A percentile compares a stretch with the other conserved stretches of the same genome.
Evolutionary conservation across 2,113 vertebrate species (phyloP).

Genomic region (Siniperca knerii): DNA sequence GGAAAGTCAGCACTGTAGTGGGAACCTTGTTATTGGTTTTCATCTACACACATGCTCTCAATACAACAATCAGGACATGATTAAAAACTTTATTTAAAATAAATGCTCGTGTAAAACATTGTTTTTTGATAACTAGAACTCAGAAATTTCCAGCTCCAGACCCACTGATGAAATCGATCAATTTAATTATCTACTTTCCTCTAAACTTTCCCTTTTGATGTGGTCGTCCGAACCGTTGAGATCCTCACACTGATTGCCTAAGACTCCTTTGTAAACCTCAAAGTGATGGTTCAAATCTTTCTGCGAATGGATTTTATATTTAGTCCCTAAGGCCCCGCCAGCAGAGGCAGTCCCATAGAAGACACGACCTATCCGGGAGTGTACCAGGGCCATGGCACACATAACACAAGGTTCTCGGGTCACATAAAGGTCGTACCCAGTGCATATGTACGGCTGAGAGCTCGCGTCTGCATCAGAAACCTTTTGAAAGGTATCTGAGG

Average conservation of each 20-base stretch:
- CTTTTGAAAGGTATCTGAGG: neutral
- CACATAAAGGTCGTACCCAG: slow-evolving; percentile 89
- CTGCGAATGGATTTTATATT: slow-evolving; percentile 86
- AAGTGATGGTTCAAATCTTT: slow-evolving; percentile 91
- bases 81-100: slow-evolving; percentile 45
- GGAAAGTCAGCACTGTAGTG: neutral
- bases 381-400: slow-evolving; percentile 93
- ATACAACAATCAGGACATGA: neutral
- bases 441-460: slow-evolving; percentile 88
- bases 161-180: neutral
- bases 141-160: neutral
- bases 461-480: neutral
- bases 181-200: neutral
- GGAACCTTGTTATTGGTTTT: neutral
- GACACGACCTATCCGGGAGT: slow-evolving; percentile 88
- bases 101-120: slow-evolving; percentile 1
- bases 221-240: slow-evolving; percentile 33
- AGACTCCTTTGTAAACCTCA: slow-evolving; percentile 87
- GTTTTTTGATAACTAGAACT: neutral
- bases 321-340: slow-evolving; percentile 87
- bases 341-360: slow-evolving; percentile 86
- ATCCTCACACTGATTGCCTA: slow-evolving; percentile 81
- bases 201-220: neutral
- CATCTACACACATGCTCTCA: neutral
- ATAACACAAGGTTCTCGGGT: slow-evolving; percentile 91